A percentile compares a stretch with the other conserved stretches of the same genome.
Evolutionary conservation across 2,888 invertebrate genomes (phyloP).

Genomic region (Amphipyra tragopoginis): DNA sequence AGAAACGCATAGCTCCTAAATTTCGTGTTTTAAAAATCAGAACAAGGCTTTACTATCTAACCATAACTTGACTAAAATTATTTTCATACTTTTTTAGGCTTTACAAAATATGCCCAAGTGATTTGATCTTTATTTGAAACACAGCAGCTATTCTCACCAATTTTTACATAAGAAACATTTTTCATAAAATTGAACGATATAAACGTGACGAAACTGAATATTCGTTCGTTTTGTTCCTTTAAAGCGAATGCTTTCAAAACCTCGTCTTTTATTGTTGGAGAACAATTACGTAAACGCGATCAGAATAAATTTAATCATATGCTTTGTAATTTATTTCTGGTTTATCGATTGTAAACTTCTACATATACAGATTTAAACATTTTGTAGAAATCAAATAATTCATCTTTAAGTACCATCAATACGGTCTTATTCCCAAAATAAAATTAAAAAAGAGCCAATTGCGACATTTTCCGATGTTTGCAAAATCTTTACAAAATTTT

Average conservation of each 20-base stretch:
- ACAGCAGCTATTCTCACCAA: neutral
- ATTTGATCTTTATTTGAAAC: neutral
- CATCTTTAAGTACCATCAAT: too few species aligned
- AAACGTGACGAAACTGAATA: constrained; percentile 28
- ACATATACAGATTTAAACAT: neutral
- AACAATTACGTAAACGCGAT: constrained; percentile 42
- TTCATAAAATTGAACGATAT: constrained; percentile 17
- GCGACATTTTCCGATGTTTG: too few species aligned
- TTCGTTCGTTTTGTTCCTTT: neutral
- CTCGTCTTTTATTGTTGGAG: constrained; percentile 29
- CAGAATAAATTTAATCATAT: constrained; percentile 41
- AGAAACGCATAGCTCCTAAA: too few species aligned
- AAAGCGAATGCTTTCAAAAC: constrained; percentile 15
- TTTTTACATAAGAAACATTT: constrained; percentile 6
- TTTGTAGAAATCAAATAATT: too few species aligned
- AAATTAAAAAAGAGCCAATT: too few species aligned
- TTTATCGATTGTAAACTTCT: neutral
- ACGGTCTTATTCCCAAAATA: too few species aligned
- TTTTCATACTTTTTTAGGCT: too few species aligned
- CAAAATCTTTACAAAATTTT: too few species aligned
- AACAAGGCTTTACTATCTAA: too few species aligned
- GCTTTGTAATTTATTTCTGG: constrained; percentile 27
- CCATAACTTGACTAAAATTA: too few species aligned
- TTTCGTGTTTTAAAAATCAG: too few species aligned
- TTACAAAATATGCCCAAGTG: too few species aligned